Conservation (phyloP, 1,140 invertebrate species). For the Brachionus koreanus region DNA sequence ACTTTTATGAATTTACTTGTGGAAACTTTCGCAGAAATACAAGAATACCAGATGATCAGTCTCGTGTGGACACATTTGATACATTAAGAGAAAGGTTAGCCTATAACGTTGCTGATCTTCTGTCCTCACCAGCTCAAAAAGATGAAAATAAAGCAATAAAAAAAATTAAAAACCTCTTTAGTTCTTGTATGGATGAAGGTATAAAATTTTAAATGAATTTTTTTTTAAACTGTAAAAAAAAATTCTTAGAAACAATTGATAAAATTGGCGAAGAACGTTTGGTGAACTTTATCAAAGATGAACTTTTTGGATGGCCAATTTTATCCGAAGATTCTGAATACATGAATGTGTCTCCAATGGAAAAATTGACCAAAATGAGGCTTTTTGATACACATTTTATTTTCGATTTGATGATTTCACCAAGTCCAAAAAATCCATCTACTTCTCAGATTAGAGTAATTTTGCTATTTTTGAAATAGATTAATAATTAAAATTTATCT, state of each 20-base stretch:
- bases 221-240: background rate
- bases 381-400: constrained; percentile 12
- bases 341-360: background rate
- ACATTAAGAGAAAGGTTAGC: background rate
- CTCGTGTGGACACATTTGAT: constrained; percentile 17
- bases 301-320: constrained; percentile 21
- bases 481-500: background rate
- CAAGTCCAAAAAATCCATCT: constrained; percentile 20
- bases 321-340: background rate
- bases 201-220: background rate
- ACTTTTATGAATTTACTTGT: constrained; percentile 31
- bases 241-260: constrained; percentile 20
- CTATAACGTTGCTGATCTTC: constrained; percentile 13
- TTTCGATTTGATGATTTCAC: constrained; percentile 2
- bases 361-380: background rate
- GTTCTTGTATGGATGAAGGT: constrained; percentile 30
- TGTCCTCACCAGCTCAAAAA: background rate
- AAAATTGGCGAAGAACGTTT: constrained; percentile 7
- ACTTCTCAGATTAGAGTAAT: background rate
- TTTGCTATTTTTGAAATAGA: background rate
- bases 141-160: background rate
- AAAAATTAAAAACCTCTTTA: constrained; percentile 24
- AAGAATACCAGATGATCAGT: constrained; percentile 34
- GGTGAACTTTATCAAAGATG: constrained; percentile 2
- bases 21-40: constrained; percentile 15